Conservation (phyloP, 37 sponge, comb jelly and placozoan genomes). For the Beroe forskalii region DNA sequence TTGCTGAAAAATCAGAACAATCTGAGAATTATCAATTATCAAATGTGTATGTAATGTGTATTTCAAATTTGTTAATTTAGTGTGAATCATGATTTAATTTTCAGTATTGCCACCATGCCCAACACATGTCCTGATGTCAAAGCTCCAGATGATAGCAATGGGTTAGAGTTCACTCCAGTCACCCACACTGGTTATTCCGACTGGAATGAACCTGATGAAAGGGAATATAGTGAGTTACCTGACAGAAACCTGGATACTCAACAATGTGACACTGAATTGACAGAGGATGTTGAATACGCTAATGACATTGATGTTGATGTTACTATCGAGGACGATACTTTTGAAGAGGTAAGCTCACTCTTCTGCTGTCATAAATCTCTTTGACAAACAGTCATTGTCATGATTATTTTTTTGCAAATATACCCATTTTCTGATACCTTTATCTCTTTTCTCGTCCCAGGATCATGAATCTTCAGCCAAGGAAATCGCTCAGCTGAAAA, state of each 20-base stretch:
- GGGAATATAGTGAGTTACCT: not conserved
- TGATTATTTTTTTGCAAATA: too few relatives aligned
- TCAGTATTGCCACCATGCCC: not conserved
- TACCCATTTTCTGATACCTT: too few relatives aligned
- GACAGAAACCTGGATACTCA: not conserved
- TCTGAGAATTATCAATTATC: too few relatives aligned
- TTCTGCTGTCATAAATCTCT: not conserved
- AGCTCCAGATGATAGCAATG: not conserved
- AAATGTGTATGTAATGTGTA: too few relatives aligned
- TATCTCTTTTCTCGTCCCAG: not conserved
- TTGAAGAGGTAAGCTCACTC: not conserved
- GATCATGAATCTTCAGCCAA: slow-evolving; percentile 11
- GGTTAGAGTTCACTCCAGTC: not conserved
- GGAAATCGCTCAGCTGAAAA: not conserved
- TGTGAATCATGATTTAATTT: too few relatives aligned
- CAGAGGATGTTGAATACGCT: slow-evolving; percentile 28
- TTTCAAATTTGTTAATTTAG: too few relatives aligned
- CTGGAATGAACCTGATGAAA: slow-evolving; percentile 20
- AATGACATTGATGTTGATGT: slow-evolving; percentile 14
- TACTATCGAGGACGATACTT: not conserved
- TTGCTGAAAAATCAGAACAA: too few relatives aligned
- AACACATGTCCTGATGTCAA: too few relatives aligned
- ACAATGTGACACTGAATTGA: not conserved
- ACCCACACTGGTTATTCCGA: not conserved
- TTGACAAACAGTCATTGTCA: too few relatives aligned